A percentile compares a stretch with the other conserved stretches of the same genome.
Evolutionary conservation across 2,888 invertebrate species (phyloP).

Genomic region (Eulithis prunata): DNA sequence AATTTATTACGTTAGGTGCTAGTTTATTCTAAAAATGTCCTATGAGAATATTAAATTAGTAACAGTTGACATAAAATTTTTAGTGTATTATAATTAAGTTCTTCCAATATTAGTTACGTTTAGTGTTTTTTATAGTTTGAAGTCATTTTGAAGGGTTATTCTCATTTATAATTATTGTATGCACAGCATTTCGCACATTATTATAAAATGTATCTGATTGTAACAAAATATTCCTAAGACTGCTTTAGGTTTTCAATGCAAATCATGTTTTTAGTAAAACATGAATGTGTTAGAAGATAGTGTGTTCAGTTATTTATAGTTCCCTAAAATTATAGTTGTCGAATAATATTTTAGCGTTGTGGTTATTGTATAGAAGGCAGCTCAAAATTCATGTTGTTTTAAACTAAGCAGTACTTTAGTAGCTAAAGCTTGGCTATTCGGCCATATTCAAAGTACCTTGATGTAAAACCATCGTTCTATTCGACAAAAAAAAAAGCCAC

Average conservation of each 20-base stretch:
- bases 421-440: conserved; percentile 42
- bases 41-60: conserved; percentile 49
- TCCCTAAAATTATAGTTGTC: background rate
- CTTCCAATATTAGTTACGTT: conserved; percentile 48
- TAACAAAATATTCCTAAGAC: conserved; percentile 66
- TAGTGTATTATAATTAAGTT: conserved; percentile 39
- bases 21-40: conserved; percentile 63
- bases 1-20: conserved; percentile 63
- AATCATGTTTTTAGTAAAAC: conserved; percentile 47
- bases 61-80: conserved; percentile 34
- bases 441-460: conserved; percentile 56
- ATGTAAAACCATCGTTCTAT: conserved; percentile 35
- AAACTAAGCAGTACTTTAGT: conserved; percentile 32
- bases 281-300: conserved; percentile 37
- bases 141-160: conserved; percentile 42
- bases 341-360: conserved; percentile 30
- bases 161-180: conserved; percentile 49
- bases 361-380: conserved; percentile 47
- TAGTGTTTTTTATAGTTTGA: conserved; percentile 47
- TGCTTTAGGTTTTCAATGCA: conserved; percentile 72
- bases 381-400: conserved; percentile 49
- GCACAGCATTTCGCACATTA: conserved; percentile 66
- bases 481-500: conserved; percentile 12
- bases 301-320: conserved; percentile 16
- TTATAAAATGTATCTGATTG: conserved; percentile 51